Conservation (phyloP, 2,797 vertebrate genomes). For the Poecilia gillii region DNA sequence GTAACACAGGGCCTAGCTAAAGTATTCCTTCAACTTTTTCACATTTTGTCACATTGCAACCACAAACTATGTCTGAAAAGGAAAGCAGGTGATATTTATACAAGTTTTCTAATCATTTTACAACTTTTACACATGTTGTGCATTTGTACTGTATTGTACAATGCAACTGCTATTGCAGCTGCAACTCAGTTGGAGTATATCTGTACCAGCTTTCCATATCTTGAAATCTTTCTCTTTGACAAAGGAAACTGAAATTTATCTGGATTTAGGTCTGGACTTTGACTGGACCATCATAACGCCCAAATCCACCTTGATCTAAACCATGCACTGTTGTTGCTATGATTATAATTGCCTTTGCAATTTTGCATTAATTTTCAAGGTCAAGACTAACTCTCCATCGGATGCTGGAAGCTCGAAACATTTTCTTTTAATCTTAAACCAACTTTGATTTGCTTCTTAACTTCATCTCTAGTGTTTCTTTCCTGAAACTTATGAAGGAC, state of each 20-base stretch:
- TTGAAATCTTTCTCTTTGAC: neutral
- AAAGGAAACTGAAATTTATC: neutral
- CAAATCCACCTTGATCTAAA: neutral
- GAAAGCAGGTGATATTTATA: neutral
- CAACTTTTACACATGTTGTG: neutral
- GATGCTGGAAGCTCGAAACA: neutral
- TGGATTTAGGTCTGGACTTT: neutral
- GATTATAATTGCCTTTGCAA: neutral
- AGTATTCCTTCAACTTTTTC: neutral
- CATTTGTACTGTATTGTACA: neutral
- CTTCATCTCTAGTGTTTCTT: neutral
- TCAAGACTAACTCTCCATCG: neutral
- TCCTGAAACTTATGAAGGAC: neutral
- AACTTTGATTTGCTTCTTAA: neutral
- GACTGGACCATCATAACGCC: neutral
- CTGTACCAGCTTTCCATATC: neutral
- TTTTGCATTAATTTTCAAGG: neutral
- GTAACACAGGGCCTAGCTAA: neutral
- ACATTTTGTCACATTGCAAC: neutral
- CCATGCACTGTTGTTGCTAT: neutral
- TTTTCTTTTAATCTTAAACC: neutral
- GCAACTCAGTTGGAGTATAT: neutral
- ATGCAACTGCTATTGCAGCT: neutral
- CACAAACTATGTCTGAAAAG: neutral
- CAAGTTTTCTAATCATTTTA: neutral